A percentile compares a stretch with the other conserved stretches of the same genome.
Conservation (phyloP, 2,888 invertebrate species). For the Monopis laevigella region DNA sequence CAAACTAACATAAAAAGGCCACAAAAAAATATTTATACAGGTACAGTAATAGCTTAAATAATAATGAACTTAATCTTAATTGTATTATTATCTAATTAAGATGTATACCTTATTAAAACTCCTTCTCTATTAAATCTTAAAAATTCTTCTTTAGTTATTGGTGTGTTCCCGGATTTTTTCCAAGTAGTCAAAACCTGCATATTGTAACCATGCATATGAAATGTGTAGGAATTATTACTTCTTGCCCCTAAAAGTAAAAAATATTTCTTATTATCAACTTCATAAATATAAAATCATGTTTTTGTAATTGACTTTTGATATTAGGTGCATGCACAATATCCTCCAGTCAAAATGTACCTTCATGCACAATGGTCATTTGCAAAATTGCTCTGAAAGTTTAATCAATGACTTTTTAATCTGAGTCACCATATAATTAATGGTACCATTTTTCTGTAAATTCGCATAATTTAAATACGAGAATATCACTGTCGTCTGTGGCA, state of each 20-base stretch:
- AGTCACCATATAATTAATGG: no score
- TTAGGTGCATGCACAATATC: no score
- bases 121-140: constrained; percentile 35
- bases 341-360: no score
- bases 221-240: constrained; percentile 64
- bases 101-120: constrained; percentile 38
- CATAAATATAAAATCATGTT: neutral
- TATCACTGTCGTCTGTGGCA: no score
- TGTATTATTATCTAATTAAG: neutral
- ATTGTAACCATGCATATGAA: constrained; percentile 69
- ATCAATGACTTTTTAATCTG: no score
- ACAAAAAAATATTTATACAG: no score
- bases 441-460: no score
- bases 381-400: no score
- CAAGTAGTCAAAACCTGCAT: constrained; percentile 59
- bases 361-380: no score
- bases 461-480: no score
- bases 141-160: constrained; percentile 46
- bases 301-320: no score
- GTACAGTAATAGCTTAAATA: no score
- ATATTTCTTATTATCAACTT: neutral
- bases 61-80: neutral
- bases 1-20: neutral
- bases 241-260: constrained; percentile 20
- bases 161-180: constrained; percentile 32